Base-by-base conservation (phyloP, 1,140 invertebrate species). In the Prorops nasuta region DNA sequence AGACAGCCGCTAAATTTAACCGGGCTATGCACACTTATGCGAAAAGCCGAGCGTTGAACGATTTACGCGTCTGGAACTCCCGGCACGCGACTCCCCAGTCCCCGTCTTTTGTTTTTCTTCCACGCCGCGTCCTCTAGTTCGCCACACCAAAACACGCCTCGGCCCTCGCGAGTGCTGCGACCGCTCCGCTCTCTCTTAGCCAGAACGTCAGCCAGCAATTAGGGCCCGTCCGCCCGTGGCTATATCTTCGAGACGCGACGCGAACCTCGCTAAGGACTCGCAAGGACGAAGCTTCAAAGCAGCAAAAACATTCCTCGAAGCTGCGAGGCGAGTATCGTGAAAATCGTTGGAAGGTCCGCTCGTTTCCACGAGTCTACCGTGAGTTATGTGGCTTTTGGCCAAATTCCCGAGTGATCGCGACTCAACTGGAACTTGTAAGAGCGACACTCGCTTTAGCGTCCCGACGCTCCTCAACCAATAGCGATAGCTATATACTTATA, bases 1-100 rank as follows among this genome's bases (percentile, higher is more conserved):
- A 58, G 67, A 56, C 58, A 52, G 47, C 42, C 18, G 52, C 69
- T 71, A 71, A 67, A 69, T 71, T 68, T 71, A 68, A 46, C 51
- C 58, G 43, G 41, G 15, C 24, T 50, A 51, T 58, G 49, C 40
- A 42, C 56, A 57, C 60, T 58, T 64, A 66, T 56, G 48, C 53
- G 60, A 36, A 49, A 44, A 56, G 57, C 57, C 58, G 63, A 49
- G 56, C 56, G 67, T 41, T 64, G 69, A 73, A 60, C 66, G 72
- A 74, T 74, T 74, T 74, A 74, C 69, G 68, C 60, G 71, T 75
- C 72, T 75, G 70, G 67, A 67, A 68, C 67, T 67, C 60, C 65
- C 50, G 61, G 61, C 60, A 72, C 50, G 56, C 51, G 44, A 66
- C 58, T 67, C 24, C 24, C n/a, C n/a, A n/a, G n/a, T 28, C 24